Evolutionary conservation across 2,888 invertebrate species (phyloP).

Genomic region (Athalia rosae): DNA sequence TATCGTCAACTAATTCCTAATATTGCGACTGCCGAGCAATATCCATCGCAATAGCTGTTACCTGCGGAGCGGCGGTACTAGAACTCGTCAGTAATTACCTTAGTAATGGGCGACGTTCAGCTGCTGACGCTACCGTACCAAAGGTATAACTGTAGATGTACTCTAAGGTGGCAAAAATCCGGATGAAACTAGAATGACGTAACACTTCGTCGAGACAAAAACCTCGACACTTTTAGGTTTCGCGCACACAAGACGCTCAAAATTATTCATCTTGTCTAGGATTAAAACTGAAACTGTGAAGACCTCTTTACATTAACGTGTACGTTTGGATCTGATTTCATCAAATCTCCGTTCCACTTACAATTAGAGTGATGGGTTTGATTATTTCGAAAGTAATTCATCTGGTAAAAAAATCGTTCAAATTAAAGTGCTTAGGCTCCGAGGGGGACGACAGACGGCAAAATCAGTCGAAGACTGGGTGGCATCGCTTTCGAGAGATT

Average conservation of each 20-base stretch:
- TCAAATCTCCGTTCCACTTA: no score
- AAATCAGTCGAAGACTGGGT: no score
- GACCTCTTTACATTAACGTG: no score
- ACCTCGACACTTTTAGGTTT: background rate
- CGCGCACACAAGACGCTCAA: background rate
- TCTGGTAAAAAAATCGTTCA: no score
- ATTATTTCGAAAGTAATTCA: no score
- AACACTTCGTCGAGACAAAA: background rate
- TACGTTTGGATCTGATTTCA: no score
- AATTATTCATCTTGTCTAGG: background rate
- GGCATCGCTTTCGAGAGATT: no score
- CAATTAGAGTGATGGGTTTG: no score
- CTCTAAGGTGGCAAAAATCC: background rate
- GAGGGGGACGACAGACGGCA: no score
- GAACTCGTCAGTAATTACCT: slow-evolving; percentile 36
- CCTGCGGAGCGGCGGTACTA: background rate
- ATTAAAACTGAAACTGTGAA: background rate
- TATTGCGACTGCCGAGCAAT: slow-evolving; percentile 20
- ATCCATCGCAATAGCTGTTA: slow-evolving; percentile 12
- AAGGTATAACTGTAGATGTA: slow-evolving; percentile 16
- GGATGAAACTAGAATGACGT: slow-evolving; percentile 21
- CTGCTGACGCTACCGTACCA: background rate
- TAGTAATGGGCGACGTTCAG: slow-evolving; percentile 23
- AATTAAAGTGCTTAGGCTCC: no score
- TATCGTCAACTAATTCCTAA: slow-evolving; percentile 39